Evolutionary conservation across 2,797 vertebrate species (phyloP).

Genomic region (Mus spretus): DNA sequence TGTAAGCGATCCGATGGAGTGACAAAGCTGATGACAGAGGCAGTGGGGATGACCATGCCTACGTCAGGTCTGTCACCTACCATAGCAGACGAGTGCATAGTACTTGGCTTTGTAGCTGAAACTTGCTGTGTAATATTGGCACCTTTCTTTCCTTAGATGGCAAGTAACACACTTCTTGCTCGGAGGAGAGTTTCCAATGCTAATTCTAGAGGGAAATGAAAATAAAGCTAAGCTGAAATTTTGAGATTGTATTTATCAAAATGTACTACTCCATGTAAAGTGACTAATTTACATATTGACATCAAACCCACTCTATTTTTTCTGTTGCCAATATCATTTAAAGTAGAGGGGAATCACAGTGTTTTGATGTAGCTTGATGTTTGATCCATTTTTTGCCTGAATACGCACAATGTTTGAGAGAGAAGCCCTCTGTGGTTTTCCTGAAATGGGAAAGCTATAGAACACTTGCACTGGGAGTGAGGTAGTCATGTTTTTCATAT

Average conservation of each 20-base stretch:
- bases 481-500: not conserved
- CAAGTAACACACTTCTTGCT: constrained; percentile 91
- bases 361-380: constrained; percentile 77
- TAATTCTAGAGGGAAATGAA: constrained; percentile 89
- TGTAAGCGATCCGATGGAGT: not conserved
- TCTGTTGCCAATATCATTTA: constrained; percentile 82
- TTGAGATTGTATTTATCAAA: constrained; percentile 84
- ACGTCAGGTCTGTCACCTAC: constrained; percentile 84
- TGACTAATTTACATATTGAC: constrained; percentile 83
- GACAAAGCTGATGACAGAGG: not conserved
- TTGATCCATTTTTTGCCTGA: constrained; percentile 75
- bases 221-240: constrained; percentile 81
- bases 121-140: constrained; percentile 91
- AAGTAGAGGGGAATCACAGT: constrained; percentile 78
- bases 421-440: constrained; percentile 54
- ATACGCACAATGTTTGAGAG: constrained; percentile 47
- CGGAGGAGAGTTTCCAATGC: constrained; percentile 86
- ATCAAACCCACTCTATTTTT: constrained; percentile 83
- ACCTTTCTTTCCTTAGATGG: constrained; percentile 91
- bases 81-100: constrained; percentile 90
- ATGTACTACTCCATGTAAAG: constrained; percentile 81
- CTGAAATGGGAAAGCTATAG: constrained; percentile 28
- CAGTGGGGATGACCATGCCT: too few species aligned
- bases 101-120: constrained; percentile 90
- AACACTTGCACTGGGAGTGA: not conserved